Evolutionary conservation across 2,888 invertebrate species (phyloP), one percentile per base, ranked within the genome.

Genomic region (Archaeoteleia sp.): DNA sequence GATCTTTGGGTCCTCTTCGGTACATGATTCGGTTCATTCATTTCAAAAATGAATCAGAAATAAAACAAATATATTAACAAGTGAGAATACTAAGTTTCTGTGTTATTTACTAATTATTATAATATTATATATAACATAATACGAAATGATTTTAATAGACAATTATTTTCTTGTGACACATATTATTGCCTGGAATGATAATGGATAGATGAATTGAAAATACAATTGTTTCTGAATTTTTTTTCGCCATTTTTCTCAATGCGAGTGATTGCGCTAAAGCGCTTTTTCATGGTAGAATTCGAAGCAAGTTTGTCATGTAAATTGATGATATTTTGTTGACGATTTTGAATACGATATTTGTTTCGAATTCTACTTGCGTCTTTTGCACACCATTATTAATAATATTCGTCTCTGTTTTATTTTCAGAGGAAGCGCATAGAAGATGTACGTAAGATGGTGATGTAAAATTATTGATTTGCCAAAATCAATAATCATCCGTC

Each of bases 351-450:
- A n/a, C n/a, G n/a, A 30, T 32, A 48, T 23, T 23, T 42, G 58
- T 40, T 53, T 67, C n/a, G 17, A 37, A 20, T 43, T 51, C 51
- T 23, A 9, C 37, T 34, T 62, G 49, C 45, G 30, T 42, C 39
- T 45, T 45, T 54, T 39, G n/a, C 20, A 10, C 37, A 9, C 20
- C 13, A 23, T 29, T 48, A 37, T 17, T 51, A 61, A 53, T 30
- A 62, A 34, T 55, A 70, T 67, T 58, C 49, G 43, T 70, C 86
- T 87, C 87, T 81, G 86, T 82, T 87, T n/a, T n/a, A n/a, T 89
- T 91, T 91, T 77, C 91, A 93, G 92, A 92, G 89, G 89, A 92
- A 91, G 87, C 91, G 90, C 87, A 88, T 92, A 88, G 92, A 93
- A 87, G 93, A 93, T 91, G 93, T 92, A 88, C 88, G 89, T 88